Base-by-base conservation (phyloP, 2,797 vertebrate species). In the Anguilla pacifica region DNA sequence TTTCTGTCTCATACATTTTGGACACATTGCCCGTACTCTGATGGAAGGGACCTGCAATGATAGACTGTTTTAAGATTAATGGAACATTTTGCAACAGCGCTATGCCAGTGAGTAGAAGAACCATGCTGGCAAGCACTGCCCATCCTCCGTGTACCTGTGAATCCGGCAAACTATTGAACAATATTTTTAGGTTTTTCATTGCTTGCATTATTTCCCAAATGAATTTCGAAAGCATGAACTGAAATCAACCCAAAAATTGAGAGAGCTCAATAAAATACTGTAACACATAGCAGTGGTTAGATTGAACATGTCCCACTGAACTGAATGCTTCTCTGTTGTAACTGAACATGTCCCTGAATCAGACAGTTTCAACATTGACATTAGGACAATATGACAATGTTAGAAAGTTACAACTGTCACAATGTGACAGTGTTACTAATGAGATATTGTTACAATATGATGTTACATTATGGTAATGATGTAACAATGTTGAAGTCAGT, bases 1-100 rank as follows among this genome's bases (percentile, higher is more conserved):
- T 91, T 59, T 91, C 89, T 46, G 92, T 93, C 46, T 81, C 57
- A 49, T 86, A 93, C 51, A 35, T 88, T 43, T 86, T 61, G 5
- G 92, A 93, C 84, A 91, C 77, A 15, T 87, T 87, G 10, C 46
- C 88, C 10, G 90, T 92, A n/a, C 7, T 82, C 15, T 82, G 89
- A 53, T 31, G 59, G 72, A 90, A 92, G 70, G 91, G 91, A 88
- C 86, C 92, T 93, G 74, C 4, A 53, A 87, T 13, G 22, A 83
- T 46, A 55, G 83, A 19, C 79, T 46, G 39, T 67, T 35, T 19
- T 59, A 22, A 49, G 2, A 64, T 2, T 9, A 19, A 43, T 1
- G 11, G 15, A 13, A 77, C 28, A 35, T 77, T 77, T 35, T 77
- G 31, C 72, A 15, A 39, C 28, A 70, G 64, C 25, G 6, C 17